phyloP scores from a whole-genome alignment of 37 sponge, comb jelly and placozoan species.

The Crambe crambe region DNA sequence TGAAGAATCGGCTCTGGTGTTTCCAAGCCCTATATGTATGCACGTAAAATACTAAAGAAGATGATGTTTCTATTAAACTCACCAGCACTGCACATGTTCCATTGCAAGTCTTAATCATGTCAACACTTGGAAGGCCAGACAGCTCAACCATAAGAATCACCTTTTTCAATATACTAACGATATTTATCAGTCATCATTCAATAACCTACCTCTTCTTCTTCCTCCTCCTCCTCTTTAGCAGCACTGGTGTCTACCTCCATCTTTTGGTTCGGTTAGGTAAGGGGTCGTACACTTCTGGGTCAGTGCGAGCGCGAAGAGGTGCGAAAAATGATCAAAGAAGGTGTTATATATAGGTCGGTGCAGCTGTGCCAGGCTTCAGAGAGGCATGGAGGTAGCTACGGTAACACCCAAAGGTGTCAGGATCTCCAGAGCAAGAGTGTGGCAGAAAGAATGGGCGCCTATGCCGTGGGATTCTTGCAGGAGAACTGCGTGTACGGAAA shows the following conservation, averaged over 20 bases:
- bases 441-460: neutral
- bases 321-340: too few relatives aligned
- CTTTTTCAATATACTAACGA: conserved; percentile 7
- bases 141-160: conserved; percentile 50
- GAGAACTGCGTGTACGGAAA: neutral
- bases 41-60: neutral
- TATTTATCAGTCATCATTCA: neutral
- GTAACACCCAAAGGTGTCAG: neutral
- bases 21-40: conserved; percentile 43
- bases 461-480: neutral
- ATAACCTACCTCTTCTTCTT: conserved; percentile 6
- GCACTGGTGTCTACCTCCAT: neutral
- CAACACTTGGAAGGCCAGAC: conserved; percentile 36
- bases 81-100: conserved; percentile 38
- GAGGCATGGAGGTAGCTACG: neutral
- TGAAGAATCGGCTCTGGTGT: conserved; percentile 52
- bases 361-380: too few relatives aligned
- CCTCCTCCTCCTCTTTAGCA: neutral
- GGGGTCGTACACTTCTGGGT: neutral
- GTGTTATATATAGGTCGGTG: too few relatives aligned
- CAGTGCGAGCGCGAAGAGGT: too few relatives aligned
- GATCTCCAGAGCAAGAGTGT: conserved; percentile 10
- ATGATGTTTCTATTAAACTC: neutral
- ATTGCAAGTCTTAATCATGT: conserved; percentile 13
- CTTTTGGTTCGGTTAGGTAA: neutral